Conservation (phyloP, 2,888 invertebrate genomes). For the Metellina segmentata region DNA sequence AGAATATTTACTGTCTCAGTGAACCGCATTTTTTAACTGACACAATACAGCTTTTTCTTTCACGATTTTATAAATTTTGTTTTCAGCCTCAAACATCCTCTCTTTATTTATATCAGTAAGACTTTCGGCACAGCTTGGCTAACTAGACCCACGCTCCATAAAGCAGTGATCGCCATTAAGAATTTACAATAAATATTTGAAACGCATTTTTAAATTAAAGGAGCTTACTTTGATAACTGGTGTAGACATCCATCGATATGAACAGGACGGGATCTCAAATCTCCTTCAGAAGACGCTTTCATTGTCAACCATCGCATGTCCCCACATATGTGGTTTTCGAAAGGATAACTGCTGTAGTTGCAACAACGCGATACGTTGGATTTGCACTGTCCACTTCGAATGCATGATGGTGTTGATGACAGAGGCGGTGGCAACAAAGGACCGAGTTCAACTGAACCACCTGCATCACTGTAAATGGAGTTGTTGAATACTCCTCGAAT, state of each 20-base stretch:
- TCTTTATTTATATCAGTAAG: too few relatives aligned
- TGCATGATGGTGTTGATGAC: conserved; percentile 22
- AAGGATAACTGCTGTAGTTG: not conserved
- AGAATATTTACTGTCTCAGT: too few relatives aligned
- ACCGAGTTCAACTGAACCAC: not conserved
- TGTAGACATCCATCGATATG: not conserved
- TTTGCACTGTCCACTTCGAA: conserved; percentile 17
- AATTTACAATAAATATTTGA: not conserved
- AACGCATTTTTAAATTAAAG: not conserved
- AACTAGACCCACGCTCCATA: too few relatives aligned
- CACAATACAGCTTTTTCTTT: too few relatives aligned
- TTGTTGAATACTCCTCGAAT: not conserved
- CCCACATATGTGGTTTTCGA: not conserved
- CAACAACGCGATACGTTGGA: not conserved
- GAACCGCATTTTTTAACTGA: too few relatives aligned
- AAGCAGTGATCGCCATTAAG: not conserved
- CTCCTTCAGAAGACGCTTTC: conserved; percentile 54
- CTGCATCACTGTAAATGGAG: not conserved
- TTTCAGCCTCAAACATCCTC: too few relatives aligned
- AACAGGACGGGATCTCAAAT: not conserved
- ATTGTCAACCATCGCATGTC: conserved; percentile 27
- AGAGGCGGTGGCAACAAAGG: conserved; percentile 31
- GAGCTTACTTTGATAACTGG: conserved; percentile 19
- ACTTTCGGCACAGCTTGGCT: too few relatives aligned
- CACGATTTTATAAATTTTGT: too few relatives aligned